Percentiles rank a stretch among this genome's conserved stretches.
phyloP scores from a whole-genome alignment of 2,113 vertebrate species.

The Anoplopoma fimbria region DNA sequence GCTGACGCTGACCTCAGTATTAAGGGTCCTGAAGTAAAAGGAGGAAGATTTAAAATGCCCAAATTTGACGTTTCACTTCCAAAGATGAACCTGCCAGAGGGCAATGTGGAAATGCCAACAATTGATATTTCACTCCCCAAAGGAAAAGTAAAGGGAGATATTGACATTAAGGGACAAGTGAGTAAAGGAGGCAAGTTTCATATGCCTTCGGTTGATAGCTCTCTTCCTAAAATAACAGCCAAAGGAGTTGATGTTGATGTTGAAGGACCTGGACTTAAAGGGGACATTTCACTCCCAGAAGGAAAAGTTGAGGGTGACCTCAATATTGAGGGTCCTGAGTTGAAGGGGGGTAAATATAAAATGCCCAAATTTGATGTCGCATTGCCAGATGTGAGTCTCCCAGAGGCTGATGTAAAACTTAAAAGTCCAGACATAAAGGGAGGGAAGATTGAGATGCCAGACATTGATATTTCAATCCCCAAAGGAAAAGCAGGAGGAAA shows the following conservation, averaged over 20 bases:
- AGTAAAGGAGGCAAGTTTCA: conserved; percentile 67
- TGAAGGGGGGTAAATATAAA: conserved; percentile 61
- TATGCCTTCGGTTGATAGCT: conserved; percentile 71
- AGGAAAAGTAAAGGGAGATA: neutral
- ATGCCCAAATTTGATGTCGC: conserved; percentile 64
- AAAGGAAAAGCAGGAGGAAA: conserved; percentile 55
- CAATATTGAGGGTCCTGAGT: conserved; percentile 31
- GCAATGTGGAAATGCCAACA: conserved; percentile 15
- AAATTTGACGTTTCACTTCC: conserved; percentile 59
- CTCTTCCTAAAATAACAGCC: conserved; percentile 71
- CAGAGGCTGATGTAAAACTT: conserved; percentile 25
- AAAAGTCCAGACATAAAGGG: conserved; percentile 32
- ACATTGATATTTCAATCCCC: conserved; percentile 65
- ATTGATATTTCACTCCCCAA: conserved; percentile 50
- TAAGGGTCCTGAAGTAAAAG: conserved; percentile 39
- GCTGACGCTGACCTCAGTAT: conserved; percentile 40
- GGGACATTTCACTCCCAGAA: conserved; percentile 74
- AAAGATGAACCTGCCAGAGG: conserved; percentile 39
- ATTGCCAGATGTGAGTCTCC: conserved; percentile 51
- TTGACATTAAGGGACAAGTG: neutral
- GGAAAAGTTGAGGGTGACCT: conserved; percentile 53
- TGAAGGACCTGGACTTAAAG: conserved; percentile 54
- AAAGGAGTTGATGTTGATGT: conserved; percentile 40
- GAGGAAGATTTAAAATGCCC: conserved; percentile 71
- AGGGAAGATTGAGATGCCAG: conserved; percentile 65